A percentile compares a stretch with the other conserved stretches of the same genome.
Evolutionary conservation across 2,888 invertebrate genomes (phyloP).

Genomic region (Cepaea hortensis): DNA sequence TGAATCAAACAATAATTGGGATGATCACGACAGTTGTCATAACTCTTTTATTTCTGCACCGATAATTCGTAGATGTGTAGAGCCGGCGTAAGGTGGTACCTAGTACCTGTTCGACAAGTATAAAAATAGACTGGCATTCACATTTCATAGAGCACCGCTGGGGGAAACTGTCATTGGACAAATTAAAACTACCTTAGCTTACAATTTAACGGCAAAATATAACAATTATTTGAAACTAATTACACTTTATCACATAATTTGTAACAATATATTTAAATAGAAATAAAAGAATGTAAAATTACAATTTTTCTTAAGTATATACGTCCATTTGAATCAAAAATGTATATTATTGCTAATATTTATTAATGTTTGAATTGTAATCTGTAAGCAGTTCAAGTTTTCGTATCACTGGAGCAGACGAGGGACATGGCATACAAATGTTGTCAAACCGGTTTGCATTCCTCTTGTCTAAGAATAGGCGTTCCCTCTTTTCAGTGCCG

Average conservation of each 20-base stretch:
- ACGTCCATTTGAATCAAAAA: too few species aligned
- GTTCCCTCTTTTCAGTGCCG: not conserved
- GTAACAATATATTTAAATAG: too few species aligned
- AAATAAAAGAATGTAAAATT: too few species aligned
- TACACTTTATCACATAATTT: too few species aligned
- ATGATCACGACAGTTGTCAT: too few species aligned
- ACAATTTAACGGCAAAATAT: too few species aligned
- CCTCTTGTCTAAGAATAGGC: constrained; percentile 24
- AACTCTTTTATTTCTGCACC: too few species aligned
- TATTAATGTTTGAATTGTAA: not conserved
- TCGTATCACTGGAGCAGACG: not conserved
- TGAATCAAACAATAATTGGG: too few species aligned
- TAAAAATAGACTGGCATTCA: not conserved
- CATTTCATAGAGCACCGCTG: constrained; percentile 2
- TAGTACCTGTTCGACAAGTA: constrained; percentile 18
- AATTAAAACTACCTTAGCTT: not conserved
- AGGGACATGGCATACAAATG: not conserved
- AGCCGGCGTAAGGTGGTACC: not conserved
- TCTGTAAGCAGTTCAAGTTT: not conserved
- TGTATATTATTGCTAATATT: not conserved
- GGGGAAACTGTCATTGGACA: not conserved
- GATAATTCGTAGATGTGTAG: too few species aligned
- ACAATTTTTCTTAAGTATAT: too few species aligned
- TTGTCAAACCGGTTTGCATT: constrained; percentile 29
- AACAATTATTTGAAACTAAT: too few species aligned